A percentile compares a stretch with the other conserved stretches of the same genome.
Evolutionary conservation across 1,140 invertebrate species (phyloP).

Genomic region (Dendrolimus punctatus): DNA sequence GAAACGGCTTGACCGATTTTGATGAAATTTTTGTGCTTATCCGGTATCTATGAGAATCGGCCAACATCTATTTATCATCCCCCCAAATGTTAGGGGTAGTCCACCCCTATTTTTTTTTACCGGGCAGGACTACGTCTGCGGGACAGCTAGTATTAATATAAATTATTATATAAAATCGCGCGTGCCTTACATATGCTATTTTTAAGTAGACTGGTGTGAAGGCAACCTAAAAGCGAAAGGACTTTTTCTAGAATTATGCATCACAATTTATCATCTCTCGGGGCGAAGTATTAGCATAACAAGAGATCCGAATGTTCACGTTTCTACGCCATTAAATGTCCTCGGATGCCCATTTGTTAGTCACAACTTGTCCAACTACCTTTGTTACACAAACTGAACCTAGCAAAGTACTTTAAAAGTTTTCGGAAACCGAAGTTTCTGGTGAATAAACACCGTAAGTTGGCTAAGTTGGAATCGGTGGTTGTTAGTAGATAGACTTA

Average conservation of each 20-base stretch:
- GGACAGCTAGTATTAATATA: no score
- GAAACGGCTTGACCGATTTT: no score
- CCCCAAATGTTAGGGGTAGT: no score
- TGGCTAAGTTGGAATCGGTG: constrained; percentile 19
- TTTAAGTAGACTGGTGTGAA: no score
- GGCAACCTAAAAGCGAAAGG: no score
- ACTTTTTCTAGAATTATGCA: constrained; percentile 17
- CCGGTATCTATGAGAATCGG: no score
- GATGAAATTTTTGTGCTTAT: no score
- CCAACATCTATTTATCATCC: no score
- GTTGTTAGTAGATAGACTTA: constrained; percentile 12
- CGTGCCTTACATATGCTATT: no score
- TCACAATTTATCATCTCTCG: constrained; percentile 23
- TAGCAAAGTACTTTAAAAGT: constrained; percentile 28
- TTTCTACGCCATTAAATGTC: constrained; percentile 26
- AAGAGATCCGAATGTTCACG: constrained; percentile 17
- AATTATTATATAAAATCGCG: no score
- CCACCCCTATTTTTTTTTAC: no score
- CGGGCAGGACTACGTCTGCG: no score
- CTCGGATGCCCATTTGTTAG: constrained; percentile 24
- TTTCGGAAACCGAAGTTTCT: constrained; percentile 15
- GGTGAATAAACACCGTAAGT: constrained; percentile 20
- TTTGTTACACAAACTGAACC: constrained; percentile 25
- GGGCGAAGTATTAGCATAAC: constrained; percentile 27
- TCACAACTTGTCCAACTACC: constrained; percentile 20